Evolutionary conservation across 2,113 vertebrate genomes (phyloP), one percentile per base, ranked within the genome.

Genomic region (Dasypus novemcinctus): DNA sequence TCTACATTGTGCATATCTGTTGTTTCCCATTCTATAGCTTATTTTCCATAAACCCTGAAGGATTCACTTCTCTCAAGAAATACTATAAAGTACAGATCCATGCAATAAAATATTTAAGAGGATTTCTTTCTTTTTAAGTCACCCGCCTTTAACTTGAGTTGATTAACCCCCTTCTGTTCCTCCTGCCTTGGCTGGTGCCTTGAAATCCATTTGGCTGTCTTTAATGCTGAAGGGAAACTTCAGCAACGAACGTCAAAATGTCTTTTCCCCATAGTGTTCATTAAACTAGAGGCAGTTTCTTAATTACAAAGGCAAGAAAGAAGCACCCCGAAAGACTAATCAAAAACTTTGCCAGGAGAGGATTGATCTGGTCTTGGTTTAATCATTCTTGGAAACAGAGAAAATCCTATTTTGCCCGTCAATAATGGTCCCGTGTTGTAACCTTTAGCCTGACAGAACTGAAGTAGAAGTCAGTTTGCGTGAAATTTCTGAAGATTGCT

Each of bases 241-340:
- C 38, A 81, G 66, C 11, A 80, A 54, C 49, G 78, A 14, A 92
- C 82, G 18, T 88, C 64, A 93, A 46, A 83, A 29, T 18, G 75
- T 31, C 72, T 41, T 94, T 93, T 83, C 91, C 72, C 43, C 3
- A 1, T 76, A 85, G n/a, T 82, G 63, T 87, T 82, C 82, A 57
- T 96, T 61, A 61, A 17, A 59, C 71, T 87, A 76, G 54, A 82
- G 92, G 61, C 49, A 23, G 23, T 54, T 36, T 96, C n/a, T 93
- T 96, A 78, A 90, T 97, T 97, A 94, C 93, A 96, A 95, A 94
- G 25, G 66, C 74, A 91, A 96, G 91, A 90, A 80, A 89, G 79
- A 95, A 93, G 90, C 46, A 71, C 36, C 43, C 52, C 91, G 83
- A 89, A 94, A 92, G 92, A 95, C 74, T 96, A 95, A 95, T 94